Evolutionary conservation across 2,113 vertebrate genomes (phyloP).

Genomic region (Poecilia latipinna): DNA sequence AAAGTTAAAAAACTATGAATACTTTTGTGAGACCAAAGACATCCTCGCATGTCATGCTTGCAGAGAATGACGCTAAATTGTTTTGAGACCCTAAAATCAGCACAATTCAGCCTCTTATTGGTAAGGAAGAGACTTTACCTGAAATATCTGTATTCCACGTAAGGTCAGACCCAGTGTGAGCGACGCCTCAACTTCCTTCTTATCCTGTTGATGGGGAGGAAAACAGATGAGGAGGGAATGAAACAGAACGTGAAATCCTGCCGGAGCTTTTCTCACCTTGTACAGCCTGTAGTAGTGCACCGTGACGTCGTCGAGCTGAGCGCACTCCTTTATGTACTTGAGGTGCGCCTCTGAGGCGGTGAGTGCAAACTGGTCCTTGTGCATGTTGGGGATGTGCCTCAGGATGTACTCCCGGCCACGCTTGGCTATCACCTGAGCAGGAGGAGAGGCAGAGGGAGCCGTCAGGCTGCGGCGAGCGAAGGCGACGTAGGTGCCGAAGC

Average conservation of each 20-base stretch:
- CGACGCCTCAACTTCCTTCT: constrained; percentile 94
- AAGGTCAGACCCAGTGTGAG: constrained; percentile 92
- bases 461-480: constrained; percentile 2
- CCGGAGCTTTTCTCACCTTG: constrained; percentile 82
- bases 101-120: neutral
- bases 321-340: constrained; percentile 96
- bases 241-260: neutral
- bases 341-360: constrained; percentile 94
- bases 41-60: neutral
- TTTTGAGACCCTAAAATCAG: neutral
- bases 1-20: neutral
- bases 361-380: constrained; percentile 98
- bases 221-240: neutral
- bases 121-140: constrained; percentile 77
- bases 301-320: constrained; percentile 92
- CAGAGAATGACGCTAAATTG: neutral
- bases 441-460: neutral
- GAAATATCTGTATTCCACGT: constrained; percentile 98
- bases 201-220: constrained; percentile 83
- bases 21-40: neutral
- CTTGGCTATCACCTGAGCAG: constrained; percentile 91
- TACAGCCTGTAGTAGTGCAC: constrained; percentile 97
- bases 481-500: constrained; percentile 22
- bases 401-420: constrained; percentile 96
- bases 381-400: constrained; percentile 97